A percentile compares a stretch with the other conserved stretches of the same genome.
Evolutionary conservation across 2,113 vertebrate species (phyloP).

Genomic region (Anhinga anhinga): DNA sequence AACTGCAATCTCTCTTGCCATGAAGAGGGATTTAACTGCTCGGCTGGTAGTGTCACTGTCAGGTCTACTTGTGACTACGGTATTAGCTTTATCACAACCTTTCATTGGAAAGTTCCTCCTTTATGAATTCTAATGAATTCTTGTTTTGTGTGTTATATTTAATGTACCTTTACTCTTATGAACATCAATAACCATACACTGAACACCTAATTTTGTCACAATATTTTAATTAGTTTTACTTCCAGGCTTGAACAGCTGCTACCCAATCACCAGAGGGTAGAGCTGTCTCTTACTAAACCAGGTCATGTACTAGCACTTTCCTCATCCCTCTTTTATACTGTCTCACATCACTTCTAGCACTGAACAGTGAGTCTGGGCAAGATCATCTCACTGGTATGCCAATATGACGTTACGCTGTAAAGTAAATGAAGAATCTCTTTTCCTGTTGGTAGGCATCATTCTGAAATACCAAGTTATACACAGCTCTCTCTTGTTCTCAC

Average conservation of each 20-base stretch:
- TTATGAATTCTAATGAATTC: not conserved
- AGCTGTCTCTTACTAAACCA: not conserved
- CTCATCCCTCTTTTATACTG: not conserved
- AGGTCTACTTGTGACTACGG: not conserved
- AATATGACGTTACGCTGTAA: not conserved
- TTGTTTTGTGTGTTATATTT: not conserved
- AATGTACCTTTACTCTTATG: not conserved
- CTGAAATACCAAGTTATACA: not conserved
- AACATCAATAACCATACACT: not conserved
- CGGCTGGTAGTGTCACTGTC: not conserved
- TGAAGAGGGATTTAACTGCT: not conserved
- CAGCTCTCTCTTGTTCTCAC: not conserved
- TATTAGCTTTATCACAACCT: not conserved
- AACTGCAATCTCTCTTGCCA: not conserved
- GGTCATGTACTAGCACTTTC: not conserved
- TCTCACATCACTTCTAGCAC: not conserved
- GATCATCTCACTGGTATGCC: not conserved
- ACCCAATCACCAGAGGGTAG: not conserved
- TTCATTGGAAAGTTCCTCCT: not conserved
- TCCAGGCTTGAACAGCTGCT: conserved; percentile 19
- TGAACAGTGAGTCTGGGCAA: not conserved
- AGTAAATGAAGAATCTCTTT: not conserved
- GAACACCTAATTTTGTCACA: not conserved
- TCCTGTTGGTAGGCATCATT: not conserved
- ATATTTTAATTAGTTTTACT: conserved; percentile 47